Conservation (phyloP, 2,888 invertebrate genomes). For the Dorcus hopei region DNA sequence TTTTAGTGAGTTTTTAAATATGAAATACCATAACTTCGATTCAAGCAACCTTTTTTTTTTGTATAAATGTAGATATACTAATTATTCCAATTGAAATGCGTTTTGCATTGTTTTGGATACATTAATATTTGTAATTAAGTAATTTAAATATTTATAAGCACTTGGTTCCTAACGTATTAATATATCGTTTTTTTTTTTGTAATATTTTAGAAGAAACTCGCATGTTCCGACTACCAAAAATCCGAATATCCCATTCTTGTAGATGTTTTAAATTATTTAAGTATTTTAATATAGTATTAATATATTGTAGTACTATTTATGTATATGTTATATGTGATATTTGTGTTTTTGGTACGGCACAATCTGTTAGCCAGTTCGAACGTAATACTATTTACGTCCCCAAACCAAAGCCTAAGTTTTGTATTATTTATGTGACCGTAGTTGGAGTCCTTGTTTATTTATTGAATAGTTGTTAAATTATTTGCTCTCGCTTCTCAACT, state of each 20-base stretch:
- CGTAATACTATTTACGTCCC: constrained; percentile 35
- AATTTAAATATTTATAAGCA: constrained; percentile 48
- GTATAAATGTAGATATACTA: constrained; percentile 47
- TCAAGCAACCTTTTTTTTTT: constrained; percentile 21
- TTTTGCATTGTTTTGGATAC: constrained; percentile 29
- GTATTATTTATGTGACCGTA: constrained; percentile 24
- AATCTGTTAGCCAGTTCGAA: constrained; percentile 40
- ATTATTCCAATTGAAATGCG: constrained; percentile 43
- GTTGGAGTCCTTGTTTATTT: constrained; percentile 22
- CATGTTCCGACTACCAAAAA: constrained; percentile 37
- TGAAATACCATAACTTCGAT: constrained; percentile 6
- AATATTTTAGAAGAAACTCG: constrained; percentile 34
- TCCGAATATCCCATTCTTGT: constrained; percentile 36
- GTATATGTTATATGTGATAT: constrained; percentile 28
- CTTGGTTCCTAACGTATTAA: constrained; percentile 50
- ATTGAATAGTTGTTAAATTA: constrained; percentile 23
- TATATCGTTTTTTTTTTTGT: constrained; percentile 41
- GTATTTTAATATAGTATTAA: constrained; percentile 23
- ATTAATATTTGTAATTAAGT: constrained; percentile 35
- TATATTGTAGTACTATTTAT: constrained; percentile 32
- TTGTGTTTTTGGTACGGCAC: constrained; percentile 41
- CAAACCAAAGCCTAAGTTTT: constrained; percentile 42
- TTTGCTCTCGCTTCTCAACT: constrained; percentile 23
- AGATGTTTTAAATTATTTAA: constrained; percentile 19
- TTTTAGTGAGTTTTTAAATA: constrained; percentile 14